Base-by-base conservation (phyloP, 1,140 invertebrate genomes). In the Halictus rubicundus region DNA sequence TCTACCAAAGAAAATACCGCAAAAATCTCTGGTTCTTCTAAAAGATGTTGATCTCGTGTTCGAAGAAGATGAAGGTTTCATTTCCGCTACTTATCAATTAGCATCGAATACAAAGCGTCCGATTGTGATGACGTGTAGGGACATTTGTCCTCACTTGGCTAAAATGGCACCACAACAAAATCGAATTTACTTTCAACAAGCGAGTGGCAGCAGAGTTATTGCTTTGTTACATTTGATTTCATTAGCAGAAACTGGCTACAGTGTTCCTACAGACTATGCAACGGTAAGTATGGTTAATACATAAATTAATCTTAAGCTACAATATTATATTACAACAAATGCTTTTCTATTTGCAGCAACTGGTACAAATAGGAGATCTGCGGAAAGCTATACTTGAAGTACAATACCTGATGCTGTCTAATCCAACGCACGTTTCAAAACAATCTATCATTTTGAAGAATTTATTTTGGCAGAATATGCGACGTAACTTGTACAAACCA, bases 11-110 rank as follows among this genome's bases (percentile, higher is more conserved):
- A 85, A 88, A 63, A 89, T 89, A 57, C 82, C 83, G 25, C 89
- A 94, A 83, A 96, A 96, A 88, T 96, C 96, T 12, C 90, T 98
- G 0, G 96, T 98, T 84, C 93, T 98, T 23, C 95, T 98, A 85
- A 97, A 98, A 93, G 97, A 98, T 93, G 95, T 97, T 60, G 97
- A 98, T 91, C 92, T 98, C 74, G 93, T 98, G 7, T 98, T 98
- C 92, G 96, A 97, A 70, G 96, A 97, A 88, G 98, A 98, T 92
- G 96, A 97, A 84, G 97, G 97, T 21, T 98, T 98, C 90, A 93
- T 96, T 83, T 95, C 95, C 66, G 96, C 97, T n/a, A 94, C 97
- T 23, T 94, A 95, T 86, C 96, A 96, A 69, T 93, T 99, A 60
- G 95, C 97, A 37, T 94, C 94, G 6, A 96, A 95, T 68, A 97